Evolutionary conservation across 2,888 invertebrate species (phyloP).

Genomic region (Acrocyrtus sp.): DNA sequence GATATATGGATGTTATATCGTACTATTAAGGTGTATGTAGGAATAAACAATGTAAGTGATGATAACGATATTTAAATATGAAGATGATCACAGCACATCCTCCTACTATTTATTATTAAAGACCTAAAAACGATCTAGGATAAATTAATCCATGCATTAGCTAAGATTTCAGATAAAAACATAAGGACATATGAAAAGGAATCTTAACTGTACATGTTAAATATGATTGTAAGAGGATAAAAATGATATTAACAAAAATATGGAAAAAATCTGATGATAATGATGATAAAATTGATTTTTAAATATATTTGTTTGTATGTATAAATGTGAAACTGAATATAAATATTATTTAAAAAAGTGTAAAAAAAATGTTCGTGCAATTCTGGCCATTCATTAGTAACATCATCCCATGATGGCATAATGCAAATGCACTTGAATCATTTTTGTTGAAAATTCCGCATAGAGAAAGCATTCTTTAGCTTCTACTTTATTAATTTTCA

Average conservation of each 20-base stretch:
- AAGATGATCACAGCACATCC: slow-evolving; percentile 43
- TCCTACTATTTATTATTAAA: slow-evolving; percentile 21
- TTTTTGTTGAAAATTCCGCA: too few relatives aligned
- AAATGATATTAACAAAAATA: slow-evolving; percentile 44
- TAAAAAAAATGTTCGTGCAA: too few relatives aligned
- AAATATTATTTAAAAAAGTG: neutral
- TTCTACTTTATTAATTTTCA: too few relatives aligned
- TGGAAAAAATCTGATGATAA: slow-evolving; percentile 37
- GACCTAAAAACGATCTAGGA: slow-evolving; percentile 11
- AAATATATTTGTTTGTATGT: slow-evolving; percentile 53
- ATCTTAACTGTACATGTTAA: slow-evolving; percentile 17
- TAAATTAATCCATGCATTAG: neutral
- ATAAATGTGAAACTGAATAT: slow-evolving; percentile 47
- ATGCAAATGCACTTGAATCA: too few relatives aligned
- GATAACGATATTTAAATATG: slow-evolving; percentile 6
- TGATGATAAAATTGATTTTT: slow-evolving; percentile 48
- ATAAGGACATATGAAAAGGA: slow-evolving; percentile 3
- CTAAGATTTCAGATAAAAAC: neutral
- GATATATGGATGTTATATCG: slow-evolving; percentile 3
- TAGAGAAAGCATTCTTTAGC: too few relatives aligned
- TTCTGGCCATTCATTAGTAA: too few relatives aligned
- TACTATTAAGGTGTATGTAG: neutral
- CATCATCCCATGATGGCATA: too few relatives aligned
- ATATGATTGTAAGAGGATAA: slow-evolving; percentile 20
- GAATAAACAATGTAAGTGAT: slow-evolving; percentile 14